Conservation (phyloP, 2,888 invertebrate genomes). For the Cryptus viduatorius region DNA sequence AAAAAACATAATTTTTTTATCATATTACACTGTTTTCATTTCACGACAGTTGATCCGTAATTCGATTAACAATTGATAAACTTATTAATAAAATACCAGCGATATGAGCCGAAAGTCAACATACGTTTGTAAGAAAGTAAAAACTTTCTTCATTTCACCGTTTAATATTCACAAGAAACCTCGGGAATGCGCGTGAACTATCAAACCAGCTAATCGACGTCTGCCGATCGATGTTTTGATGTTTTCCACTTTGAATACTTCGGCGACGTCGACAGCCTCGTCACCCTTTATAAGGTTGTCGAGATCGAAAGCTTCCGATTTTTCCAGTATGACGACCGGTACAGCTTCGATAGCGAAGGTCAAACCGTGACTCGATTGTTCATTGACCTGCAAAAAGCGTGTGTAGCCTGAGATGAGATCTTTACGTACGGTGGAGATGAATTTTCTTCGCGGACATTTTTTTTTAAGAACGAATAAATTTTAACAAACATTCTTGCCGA, state of each 20-base stretch:
- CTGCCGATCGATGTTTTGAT: constrained; percentile 88
- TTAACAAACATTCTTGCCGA: no score
- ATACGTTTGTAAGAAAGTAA: no score
- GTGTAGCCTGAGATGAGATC: neutral
- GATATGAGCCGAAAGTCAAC: no score
- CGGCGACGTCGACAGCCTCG: constrained; percentile 87
- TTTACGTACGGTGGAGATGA: no score
- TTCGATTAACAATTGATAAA: no score
- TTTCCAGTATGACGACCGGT: constrained; percentile 86
- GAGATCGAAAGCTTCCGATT: constrained; percentile 87
- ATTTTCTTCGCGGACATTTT: no score
- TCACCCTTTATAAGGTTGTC: constrained; percentile 86
- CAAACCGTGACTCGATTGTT: constrained; percentile 87
- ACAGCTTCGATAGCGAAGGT: constrained; percentile 88
- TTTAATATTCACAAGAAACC: constrained; percentile 86
- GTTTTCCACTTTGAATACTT: constrained; percentile 88
- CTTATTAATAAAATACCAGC: no score
- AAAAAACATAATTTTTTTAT: no score
- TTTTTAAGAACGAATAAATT: no score
- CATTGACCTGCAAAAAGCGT: constrained; percentile 84
- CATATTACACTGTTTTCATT: no score
- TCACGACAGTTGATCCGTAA: no score
- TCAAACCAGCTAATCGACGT: constrained; percentile 87
- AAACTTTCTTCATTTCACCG: no score
- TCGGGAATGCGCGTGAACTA: constrained; percentile 89